Conservation (phyloP, 2,888 invertebrate genomes). For the Maniola hyperantus region DNA sequence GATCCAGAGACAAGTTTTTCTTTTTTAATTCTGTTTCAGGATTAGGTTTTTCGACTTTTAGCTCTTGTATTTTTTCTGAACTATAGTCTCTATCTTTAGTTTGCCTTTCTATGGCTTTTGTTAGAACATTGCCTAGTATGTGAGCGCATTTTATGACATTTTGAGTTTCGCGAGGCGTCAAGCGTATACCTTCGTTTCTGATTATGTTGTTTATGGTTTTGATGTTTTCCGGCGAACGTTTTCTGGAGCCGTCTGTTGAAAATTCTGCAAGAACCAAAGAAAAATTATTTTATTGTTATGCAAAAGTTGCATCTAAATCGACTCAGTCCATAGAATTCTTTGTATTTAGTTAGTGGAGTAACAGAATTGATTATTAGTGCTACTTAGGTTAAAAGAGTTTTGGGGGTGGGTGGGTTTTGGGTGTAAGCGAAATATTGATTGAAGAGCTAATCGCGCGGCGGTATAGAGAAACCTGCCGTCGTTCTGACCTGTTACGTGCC, state of each 20-base stretch:
- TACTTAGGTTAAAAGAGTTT: too few species aligned
- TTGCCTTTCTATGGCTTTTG: conserved; percentile 66
- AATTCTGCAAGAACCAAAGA: conserved; percentile 56
- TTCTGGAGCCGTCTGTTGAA: conserved; percentile 55
- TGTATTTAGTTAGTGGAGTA: too few species aligned
- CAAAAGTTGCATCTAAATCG: too few species aligned
- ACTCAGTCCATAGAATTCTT: too few species aligned
- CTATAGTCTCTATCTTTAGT: conserved; percentile 48
- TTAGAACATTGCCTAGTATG: conserved; percentile 64
- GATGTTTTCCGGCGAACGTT: conserved; percentile 62
- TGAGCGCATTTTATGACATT: conserved; percentile 75
- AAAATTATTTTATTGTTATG: neutral
- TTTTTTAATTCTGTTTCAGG: conserved; percentile 51
- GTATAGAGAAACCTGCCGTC: too few species aligned
- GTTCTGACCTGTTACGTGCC: too few species aligned
- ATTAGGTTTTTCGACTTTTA: conserved; percentile 36
- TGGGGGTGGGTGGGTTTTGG: too few species aligned
- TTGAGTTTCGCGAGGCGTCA: conserved; percentile 70
- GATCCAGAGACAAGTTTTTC: conserved; percentile 61
- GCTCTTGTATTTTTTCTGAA: conserved; percentile 47
- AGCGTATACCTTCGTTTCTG: conserved; percentile 62
- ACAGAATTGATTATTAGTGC: too few species aligned
- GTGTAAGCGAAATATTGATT: too few species aligned
- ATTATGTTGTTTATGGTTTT: conserved; percentile 62
- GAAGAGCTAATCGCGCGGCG: too few species aligned